Percentiles rank a stretch among this genome's conserved stretches.
These are phyloP conservation scores for Cladorhizidae sp. DNA, from an alignment of 37 sponge, comb jelly and placozoan species.

Conservation along the genomic window DNA sequence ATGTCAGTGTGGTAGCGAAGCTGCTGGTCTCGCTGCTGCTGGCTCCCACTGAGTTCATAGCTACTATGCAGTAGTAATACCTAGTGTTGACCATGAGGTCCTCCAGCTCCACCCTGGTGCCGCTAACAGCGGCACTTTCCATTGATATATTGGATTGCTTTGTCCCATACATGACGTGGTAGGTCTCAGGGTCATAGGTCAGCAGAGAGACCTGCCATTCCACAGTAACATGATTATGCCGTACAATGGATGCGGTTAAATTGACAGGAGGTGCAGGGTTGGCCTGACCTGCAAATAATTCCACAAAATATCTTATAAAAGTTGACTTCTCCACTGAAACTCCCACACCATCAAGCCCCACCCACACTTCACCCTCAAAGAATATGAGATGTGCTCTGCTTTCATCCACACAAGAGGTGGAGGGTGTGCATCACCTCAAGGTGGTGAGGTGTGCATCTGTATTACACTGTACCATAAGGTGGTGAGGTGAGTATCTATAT, in stretches of 20 bases:
- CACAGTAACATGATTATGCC: slow-evolving; percentile 20
- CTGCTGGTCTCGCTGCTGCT: not conserved
- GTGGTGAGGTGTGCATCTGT: no score
- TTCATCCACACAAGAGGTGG: no score
- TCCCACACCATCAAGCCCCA: no score
- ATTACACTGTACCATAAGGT: no score
- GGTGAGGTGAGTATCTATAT: no score
- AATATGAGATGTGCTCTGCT: no score
- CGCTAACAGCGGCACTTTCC: not conserved
- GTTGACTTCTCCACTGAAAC: no score
- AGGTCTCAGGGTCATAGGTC: slow-evolving; percentile 56
- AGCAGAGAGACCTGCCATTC: slow-evolving; percentile 32
- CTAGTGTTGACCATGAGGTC: slow-evolving; percentile 19
- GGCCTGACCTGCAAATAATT: slow-evolving; percentile 13
- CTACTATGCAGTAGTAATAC: slow-evolving; percentile 33
- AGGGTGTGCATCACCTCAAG: no score
- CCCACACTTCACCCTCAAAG: no score
- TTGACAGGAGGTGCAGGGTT: not conserved
- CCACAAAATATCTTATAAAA: not conserved
- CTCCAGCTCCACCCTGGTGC: slow-evolving; percentile 8
- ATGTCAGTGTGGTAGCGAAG: slow-evolving; percentile 5
- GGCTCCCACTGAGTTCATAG: slow-evolving; percentile 28
- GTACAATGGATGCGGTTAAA: not conserved
- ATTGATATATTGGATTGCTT: not conserved
- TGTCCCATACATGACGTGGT: slow-evolving; percentile 33